Base-by-base conservation (phyloP, 2,797 vertebrate species). In the Onychomys arenicola region DNA sequence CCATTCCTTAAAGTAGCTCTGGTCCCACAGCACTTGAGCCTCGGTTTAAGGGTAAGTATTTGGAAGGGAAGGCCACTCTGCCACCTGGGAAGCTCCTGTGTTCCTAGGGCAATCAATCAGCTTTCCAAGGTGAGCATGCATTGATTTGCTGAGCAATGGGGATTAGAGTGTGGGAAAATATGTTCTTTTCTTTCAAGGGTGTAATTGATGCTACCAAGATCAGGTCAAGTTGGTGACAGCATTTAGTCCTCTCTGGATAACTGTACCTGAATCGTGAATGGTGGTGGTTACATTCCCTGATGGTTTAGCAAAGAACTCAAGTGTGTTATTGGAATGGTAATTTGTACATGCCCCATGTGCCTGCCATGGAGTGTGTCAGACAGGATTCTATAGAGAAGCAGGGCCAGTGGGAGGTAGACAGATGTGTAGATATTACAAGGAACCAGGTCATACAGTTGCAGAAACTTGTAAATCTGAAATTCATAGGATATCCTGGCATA, bases 181-280 rank as follows among this genome's bases (percentile, higher is more conserved):
- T 69, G 65, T 40, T 43, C 67, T 93, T 82, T n/a, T 88, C 61
- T 93, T 55, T 93, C 81, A 86, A 93, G 67, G 81, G 8, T 75
- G 2, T 94, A 80, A 87, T 40, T 77, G 91, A 84, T 73, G 75
- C 78, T 85, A 87, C n/a, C n/a, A 94, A 91, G 89, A 90, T 65
- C 69, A 88, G 76, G n/a, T 91, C 92, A 93, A 69, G 40, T 29
- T 21, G 10, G 23, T 29, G 63, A 71, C 65, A 55, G 49, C n/a
- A 9, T 49, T 25, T 85, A 46, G 37, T 91, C 43, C 16, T 90
- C 57, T 34, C 61, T 76, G 65, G 89, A 73, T 76, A 69, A 95
- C 43, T 94, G 73, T 19, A 34, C 88, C 37, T 43, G 81, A 73
- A 10, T 69, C 71, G 17, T 63, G 43, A 65, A 21, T 73, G 25